These are phyloP conservation scores for Sciurus vulgaris DNA, from an alignment of 2,797 vertebrate genomes.

Conservation along the genomic window DNA sequence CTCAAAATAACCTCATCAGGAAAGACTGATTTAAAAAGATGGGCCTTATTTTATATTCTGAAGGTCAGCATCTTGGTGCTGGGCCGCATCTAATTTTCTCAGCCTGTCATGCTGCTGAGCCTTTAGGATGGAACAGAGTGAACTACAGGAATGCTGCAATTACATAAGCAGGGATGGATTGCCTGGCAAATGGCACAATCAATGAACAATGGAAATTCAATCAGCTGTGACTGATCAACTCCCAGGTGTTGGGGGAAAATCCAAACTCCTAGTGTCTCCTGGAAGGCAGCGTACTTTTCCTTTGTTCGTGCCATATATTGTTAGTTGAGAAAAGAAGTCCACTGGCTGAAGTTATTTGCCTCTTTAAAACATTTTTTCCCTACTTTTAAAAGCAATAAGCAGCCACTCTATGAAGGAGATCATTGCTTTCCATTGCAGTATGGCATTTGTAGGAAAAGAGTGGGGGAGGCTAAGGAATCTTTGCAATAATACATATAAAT, in stretches of 20 bases:
- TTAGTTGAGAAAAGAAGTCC: not conserved
- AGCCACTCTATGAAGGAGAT: not conserved
- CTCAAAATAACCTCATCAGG: constrained; percentile 62
- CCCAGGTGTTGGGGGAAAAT: constrained; percentile 60
- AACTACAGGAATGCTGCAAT: constrained; percentile 70
- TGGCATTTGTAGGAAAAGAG: constrained; percentile 16
- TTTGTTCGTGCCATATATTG: not conserved
- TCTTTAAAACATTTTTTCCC: not conserved
- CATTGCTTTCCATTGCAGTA: not conserved
- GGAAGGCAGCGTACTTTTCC: constrained; percentile 36
- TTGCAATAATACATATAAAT: constrained; percentile 10
- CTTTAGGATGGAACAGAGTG: constrained; percentile 61
- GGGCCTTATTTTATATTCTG: constrained; percentile 71
- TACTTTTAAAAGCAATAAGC: not conserved
- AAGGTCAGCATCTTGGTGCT: constrained; percentile 71
- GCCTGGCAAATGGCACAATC: constrained; percentile 70
- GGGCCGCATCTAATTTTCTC: constrained; percentile 71
- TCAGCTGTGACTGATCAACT: constrained; percentile 70
- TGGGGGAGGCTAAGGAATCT: constrained; percentile 33
- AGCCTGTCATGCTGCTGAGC: constrained; percentile 57
- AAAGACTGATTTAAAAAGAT: constrained; percentile 63
- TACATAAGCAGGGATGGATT: constrained; percentile 80
- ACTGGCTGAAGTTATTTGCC: constrained; percentile 37
- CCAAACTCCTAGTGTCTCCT: constrained; percentile 2
- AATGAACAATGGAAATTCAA: constrained; percentile 80